Evolutionary conservation across 2,888 invertebrate species (phyloP).

Genomic region (Phaedon cochleariae): DNA sequence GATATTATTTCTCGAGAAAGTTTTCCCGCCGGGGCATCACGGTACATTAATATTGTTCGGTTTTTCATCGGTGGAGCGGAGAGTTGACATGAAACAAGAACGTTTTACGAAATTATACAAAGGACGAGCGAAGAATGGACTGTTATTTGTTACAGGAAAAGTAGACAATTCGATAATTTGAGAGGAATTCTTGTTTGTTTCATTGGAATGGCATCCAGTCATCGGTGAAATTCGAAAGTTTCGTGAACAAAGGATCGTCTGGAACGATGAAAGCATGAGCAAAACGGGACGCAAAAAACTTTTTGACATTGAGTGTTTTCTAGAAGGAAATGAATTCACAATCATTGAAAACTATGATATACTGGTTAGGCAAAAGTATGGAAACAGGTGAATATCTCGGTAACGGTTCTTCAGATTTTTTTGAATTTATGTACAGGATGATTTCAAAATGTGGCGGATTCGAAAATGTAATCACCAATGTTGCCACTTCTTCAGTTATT

Average conservation of each 20-base stretch:
- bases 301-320: neutral
- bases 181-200: neutral
- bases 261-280: neutral
- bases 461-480: no score
- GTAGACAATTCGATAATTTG: neutral
- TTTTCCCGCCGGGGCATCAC: neutral
- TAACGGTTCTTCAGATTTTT: no score
- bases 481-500: no score
- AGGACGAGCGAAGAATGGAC: neutral
- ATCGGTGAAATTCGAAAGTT: neutral
- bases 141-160: neutral
- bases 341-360: no score
- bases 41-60: neutral
- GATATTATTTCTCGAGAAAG: neutral
- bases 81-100: neutral
- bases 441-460: no score
- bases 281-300: neutral
- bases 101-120: neutral
- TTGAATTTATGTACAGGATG: no score
- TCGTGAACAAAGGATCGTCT: neutral
- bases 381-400: no score
- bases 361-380: no score
- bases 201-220: neutral
- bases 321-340: no score
- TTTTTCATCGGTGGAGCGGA: neutral